A percentile compares a stretch with the other conserved stretches of the same genome.
Evolutionary conservation across 2,888 invertebrate genomes (phyloP).

Genomic region (Drosophila glabriapex): DNA sequence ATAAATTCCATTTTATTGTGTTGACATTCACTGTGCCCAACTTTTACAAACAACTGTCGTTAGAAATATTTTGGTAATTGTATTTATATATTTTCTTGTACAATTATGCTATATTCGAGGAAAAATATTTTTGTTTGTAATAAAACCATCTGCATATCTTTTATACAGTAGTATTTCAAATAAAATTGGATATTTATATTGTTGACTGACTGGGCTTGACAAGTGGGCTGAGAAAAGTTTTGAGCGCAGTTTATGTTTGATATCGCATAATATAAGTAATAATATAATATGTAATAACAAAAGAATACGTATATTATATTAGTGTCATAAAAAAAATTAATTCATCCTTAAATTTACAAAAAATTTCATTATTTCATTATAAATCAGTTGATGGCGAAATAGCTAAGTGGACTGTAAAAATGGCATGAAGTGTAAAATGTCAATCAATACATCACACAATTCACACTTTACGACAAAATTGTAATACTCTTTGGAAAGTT

Average conservation of each 20-base stretch:
- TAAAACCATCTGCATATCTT: neutral
- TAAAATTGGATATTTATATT: neutral
- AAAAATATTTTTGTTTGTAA: neutral
- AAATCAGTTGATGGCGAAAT: too few species aligned
- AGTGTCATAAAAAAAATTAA: neutral
- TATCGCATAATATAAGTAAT: neutral
- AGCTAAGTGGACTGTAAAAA: too few species aligned
- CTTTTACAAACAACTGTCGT: neutral
- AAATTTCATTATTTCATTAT: neutral
- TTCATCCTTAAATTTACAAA: neutral
- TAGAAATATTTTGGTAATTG: neutral
- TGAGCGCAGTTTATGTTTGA: neutral
- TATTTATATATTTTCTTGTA: neutral
- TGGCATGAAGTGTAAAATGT: too few species aligned
- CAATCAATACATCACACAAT: too few species aligned
- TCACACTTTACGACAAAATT: too few species aligned
- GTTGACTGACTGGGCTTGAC: too few species aligned
- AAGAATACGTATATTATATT: neutral
- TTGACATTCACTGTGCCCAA: neutral
- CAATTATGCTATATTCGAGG: neutral
- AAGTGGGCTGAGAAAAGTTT: neutral
- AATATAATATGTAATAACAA: neutral
- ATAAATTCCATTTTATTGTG: neutral
- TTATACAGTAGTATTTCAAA: neutral
- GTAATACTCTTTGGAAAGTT: too few species aligned